Evolutionary conservation across 2,888 invertebrate genomes (phyloP).

Genomic region (Mylabris sibirica): DNA sequence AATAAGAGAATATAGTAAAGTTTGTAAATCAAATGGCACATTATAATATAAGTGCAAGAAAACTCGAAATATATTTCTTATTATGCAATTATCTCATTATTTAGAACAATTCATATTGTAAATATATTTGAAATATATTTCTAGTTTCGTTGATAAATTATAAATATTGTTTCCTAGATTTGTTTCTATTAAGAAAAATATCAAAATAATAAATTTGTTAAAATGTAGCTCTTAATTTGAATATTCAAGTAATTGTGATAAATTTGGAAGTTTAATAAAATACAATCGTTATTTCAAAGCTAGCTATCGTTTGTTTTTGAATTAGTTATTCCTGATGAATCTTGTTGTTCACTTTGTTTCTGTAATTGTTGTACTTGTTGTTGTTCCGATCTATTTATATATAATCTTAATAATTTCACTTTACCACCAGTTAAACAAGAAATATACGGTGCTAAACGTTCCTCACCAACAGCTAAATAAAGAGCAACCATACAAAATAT

Average conservation of each 20-base stretch:
- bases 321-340: constrained; percentile 47
- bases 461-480: constrained; percentile 88
- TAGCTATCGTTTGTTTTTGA: constrained; percentile 47
- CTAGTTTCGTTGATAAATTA: constrained; percentile 16
- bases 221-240: neutral
- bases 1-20: neutral
- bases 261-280: neutral
- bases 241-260: neutral
- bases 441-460: constrained; percentile 82
- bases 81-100: neutral
- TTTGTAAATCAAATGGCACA: constrained; percentile 1
- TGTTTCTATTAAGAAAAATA: constrained; percentile 16
- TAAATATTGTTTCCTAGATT: constrained; percentile 24
- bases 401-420: constrained; percentile 82
- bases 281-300: constrained; percentile 22
- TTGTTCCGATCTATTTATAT: constrained; percentile 72
- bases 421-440: constrained; percentile 87
- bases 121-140: neutral
- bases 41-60: neutral
- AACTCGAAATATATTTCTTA: neutral
- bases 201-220: constrained; percentile 19
- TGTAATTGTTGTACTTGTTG: neutral
- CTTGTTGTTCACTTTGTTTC: constrained; percentile 61
- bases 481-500: constrained; percentile 98
- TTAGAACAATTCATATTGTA: neutral